Percentiles rank a stretch among this genome's conserved stretches.
Conservation (phyloP, 1,140 invertebrate genomes). For the Archivesica marissinica region DNA sequence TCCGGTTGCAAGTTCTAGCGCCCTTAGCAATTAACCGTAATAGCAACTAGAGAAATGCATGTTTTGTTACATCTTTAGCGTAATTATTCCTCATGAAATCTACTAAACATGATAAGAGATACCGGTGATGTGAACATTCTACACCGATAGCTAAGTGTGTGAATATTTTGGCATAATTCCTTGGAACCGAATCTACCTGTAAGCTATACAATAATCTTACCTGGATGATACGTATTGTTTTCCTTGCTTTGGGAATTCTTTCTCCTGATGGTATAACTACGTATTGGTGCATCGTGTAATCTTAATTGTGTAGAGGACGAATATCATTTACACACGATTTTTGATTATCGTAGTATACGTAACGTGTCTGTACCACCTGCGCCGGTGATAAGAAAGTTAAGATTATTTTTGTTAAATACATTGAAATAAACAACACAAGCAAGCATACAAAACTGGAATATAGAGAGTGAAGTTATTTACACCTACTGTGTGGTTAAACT, state of each 20-base stretch:
- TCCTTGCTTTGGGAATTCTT: neutral
- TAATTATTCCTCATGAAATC: too few species aligned
- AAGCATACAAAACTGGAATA: neutral
- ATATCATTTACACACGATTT: neutral
- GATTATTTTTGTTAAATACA: too few species aligned
- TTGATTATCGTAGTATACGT: neutral
- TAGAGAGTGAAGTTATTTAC: neutral
- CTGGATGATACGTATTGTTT: slow-evolving; percentile 18
- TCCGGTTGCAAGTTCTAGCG: too few species aligned
- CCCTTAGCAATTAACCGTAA: too few species aligned
- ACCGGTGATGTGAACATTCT: too few species aligned
- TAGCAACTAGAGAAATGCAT: too few species aligned
- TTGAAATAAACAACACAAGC: too few species aligned
- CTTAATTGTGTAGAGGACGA: neutral
- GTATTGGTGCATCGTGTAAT: slow-evolving; percentile 19
- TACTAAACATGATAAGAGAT: too few species aligned
- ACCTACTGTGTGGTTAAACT: neutral
- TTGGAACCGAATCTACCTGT: too few species aligned
- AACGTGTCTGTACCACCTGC: neutral
- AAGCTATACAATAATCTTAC: too few species aligned
- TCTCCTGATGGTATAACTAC: neutral
- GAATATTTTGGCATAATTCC: neutral
- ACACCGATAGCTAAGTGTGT: neutral
- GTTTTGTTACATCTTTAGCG: too few species aligned
- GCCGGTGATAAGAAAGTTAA: neutral